Conservation (phyloP, 2,113 vertebrate genomes). For the Malurus elegans region DNA sequence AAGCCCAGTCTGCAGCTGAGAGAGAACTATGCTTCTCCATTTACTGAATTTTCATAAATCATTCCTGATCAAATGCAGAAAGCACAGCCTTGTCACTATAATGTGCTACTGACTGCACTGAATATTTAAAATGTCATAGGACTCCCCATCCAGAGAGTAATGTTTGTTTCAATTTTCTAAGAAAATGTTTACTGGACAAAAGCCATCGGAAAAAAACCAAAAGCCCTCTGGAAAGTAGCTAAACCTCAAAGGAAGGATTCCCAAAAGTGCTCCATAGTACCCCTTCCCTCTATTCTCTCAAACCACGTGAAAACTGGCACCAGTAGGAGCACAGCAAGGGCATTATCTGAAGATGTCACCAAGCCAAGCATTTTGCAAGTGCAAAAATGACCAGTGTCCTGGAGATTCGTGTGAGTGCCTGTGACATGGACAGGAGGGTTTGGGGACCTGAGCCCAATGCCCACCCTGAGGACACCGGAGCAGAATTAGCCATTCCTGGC, state of each 20-base stretch:
- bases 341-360: neutral
- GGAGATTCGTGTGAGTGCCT: neutral
- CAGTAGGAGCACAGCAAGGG: neutral
- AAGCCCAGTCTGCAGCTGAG: neutral
- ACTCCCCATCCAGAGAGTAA: neutral
- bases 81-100: neutral
- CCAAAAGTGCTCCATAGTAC: neutral
- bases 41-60: slow-evolving; percentile 23
- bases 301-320: neutral
- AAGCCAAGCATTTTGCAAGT: accelerated
- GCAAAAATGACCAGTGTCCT: neutral
- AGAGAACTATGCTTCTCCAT: neutral
- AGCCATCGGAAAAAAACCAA: neutral
- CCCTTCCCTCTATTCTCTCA: neutral
- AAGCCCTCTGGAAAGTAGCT: neutral
- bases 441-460: neutral
- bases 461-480: neutral
- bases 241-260: neutral
- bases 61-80: slow-evolving; percentile 16
- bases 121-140: slow-evolving; percentile 5
- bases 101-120: neutral
- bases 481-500: neutral
- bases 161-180: slow-evolving; percentile 9
- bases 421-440: neutral
- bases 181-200: neutral